A percentile compares a stretch with the other conserved stretches of the same genome.
These are phyloP conservation scores for Eurystomus glaucurus DNA, from an alignment of 2,797 vertebrate genomes.

Conservation along the genomic window DNA sequence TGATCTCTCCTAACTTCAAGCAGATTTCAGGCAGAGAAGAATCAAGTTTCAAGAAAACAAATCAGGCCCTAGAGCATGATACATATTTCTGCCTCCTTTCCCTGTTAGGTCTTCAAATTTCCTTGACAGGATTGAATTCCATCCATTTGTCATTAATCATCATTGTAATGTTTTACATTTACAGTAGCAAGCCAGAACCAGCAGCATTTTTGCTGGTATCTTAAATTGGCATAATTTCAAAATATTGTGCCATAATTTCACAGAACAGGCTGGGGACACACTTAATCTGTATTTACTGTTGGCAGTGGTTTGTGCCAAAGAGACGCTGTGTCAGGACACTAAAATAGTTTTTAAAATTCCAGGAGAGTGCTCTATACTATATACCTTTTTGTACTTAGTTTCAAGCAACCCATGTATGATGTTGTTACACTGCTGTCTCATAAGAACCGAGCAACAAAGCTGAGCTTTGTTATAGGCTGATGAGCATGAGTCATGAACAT, in stretches of 20 bases:
- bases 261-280: background rate
- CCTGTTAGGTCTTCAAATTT: background rate
- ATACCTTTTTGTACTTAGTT: background rate
- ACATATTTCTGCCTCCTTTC: background rate
- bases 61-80: background rate
- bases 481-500: background rate
- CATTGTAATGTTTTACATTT: background rate
- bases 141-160: background rate
- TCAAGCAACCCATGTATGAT: background rate
- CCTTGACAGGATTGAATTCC: background rate
- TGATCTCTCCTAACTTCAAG: background rate
- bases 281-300: background rate
- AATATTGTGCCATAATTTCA: background rate
- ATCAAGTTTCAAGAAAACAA: background rate
- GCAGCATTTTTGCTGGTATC: background rate
- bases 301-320: background rate
- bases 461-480: background rate
- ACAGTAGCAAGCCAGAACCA: conserved; percentile 4
- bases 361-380: background rate
- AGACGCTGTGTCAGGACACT: background rate
- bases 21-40: background rate
- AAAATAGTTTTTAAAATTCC: background rate
- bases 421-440: accelerated
- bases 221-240: background rate
- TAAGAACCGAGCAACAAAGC: background rate